Base-by-base conservation (phyloP, 2,113 vertebrate species). In the Garra rufa region DNA sequence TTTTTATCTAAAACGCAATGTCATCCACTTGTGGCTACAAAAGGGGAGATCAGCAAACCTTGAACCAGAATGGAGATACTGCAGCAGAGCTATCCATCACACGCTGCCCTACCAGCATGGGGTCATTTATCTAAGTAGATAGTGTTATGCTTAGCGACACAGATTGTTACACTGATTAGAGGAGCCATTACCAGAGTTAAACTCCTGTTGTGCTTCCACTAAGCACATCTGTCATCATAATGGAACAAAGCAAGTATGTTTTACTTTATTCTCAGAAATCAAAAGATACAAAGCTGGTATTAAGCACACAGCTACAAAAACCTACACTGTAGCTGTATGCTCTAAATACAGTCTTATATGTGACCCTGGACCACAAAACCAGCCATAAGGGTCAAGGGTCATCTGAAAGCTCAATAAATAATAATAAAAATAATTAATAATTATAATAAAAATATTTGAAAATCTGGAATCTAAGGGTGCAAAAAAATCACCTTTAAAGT, bases 31-130 rank as follows among this genome's bases (percentile, higher is more conserved):
- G 73, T 75, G 44, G 59, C 15, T 38, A 6, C 17, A 78, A 10
- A 59, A 79, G 41, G 71, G 57, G 30, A 43, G 65, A 86, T 70
- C 28, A 71, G 34, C 63, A 71, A 26, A 57, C n/a, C 34, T 43
- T 71, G 75, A 61, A 28, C 43, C 8, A 69, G 44, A 44, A 48
- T 55, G 9, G 10, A 44, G 50, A 79, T 55, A 63, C 46, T 78
- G 3, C 83, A 86, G 44, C 15, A 30, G 50, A 76, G 17, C 70
- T 26, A 83, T 86, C 69, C 55, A 80, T 83, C 81, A 83, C 17
- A 57, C 30, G 52, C n/a, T 19, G 26, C 26, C 43, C 44, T 41
- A 26, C 44, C 43, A 76, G 43, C 57, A 83, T 21, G 4, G 43
- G n/a, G 2, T 65, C 44, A 15, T 83, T 83, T 63, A 50, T 48